phyloP scores from a whole-genome alignment of 2,113 vertebrate species.

The Trogon melanurus region DNA sequence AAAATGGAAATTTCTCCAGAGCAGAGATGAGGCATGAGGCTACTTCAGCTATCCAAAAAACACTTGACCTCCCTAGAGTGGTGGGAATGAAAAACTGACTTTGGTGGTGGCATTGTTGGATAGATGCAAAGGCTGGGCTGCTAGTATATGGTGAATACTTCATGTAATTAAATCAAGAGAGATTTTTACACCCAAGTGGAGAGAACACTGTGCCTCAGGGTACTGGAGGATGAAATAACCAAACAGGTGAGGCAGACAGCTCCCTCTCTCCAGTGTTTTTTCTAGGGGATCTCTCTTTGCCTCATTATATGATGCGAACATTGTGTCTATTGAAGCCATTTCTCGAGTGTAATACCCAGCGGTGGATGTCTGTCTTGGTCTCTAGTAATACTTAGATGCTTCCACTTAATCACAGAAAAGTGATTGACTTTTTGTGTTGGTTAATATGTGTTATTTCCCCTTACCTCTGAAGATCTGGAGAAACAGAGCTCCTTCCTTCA shows the following conservation, averaged over 20 bases:
- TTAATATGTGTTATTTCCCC: background rate
- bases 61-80: background rate
- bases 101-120: background rate
- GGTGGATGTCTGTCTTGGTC: background rate
- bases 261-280: background rate
- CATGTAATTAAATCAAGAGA: background rate
- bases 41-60: background rate
- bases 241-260: background rate
- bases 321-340: background rate
- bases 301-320: background rate
- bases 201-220: fast-evolving
- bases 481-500: background rate
- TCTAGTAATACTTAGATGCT: background rate
- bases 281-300: background rate
- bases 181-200: background rate
- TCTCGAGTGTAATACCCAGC: background rate
- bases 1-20: background rate
- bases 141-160: background rate
- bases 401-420: background rate
- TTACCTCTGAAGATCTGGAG: background rate
- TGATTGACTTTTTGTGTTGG: background rate
- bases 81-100: background rate
- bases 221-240: background rate
- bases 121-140: background rate
- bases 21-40: background rate